A percentile compares a stretch with the other conserved stretches of the same genome.
These are phyloP conservation scores for Embidobia sp. DNA, from an alignment of 2,888 invertebrate species.

Conservation along the genomic window DNA sequence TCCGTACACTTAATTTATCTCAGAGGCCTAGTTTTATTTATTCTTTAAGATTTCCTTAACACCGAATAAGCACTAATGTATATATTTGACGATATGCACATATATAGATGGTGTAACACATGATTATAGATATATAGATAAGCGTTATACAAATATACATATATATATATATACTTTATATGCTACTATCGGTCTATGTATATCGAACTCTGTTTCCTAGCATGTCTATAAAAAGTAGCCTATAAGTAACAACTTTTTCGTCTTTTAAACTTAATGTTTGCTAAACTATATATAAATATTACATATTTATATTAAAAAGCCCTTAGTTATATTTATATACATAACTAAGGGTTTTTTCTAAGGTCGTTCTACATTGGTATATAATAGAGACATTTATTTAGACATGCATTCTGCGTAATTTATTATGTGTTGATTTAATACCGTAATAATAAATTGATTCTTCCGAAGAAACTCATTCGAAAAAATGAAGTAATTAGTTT, in stretches of 20 bases:
- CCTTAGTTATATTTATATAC: not conserved
- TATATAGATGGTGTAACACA: too few species aligned
- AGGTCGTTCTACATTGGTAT: conserved; percentile 66
- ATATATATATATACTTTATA: conserved; percentile 36
- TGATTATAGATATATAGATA: too few species aligned
- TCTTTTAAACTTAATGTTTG: conserved; percentile 61
- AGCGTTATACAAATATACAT: too few species aligned
- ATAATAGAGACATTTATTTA: conserved; percentile 51
- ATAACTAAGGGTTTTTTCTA: conserved; percentile 65
- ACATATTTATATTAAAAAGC: too few species aligned
- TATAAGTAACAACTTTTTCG: conserved; percentile 56
- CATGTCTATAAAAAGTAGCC: conserved; percentile 44
- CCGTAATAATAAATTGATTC: too few species aligned
- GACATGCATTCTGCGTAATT: not conserved
- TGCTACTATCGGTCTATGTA: conserved; percentile 45
- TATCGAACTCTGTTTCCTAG: conserved; percentile 34
- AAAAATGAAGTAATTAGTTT: too few species aligned
- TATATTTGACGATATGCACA: too few species aligned
- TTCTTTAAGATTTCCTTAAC: conserved; percentile 41
- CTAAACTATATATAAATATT: too few species aligned
- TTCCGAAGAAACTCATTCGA: too few species aligned
- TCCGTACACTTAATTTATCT: conserved; percentile 55
- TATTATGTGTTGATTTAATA: too few species aligned
- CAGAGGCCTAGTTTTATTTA: conserved; percentile 45
- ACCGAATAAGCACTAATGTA: conserved; percentile 6